These are phyloP conservation scores for Callionymus lyra DNA, from an alignment of 2,113 vertebrate genomes.

Conservation along the genomic window DNA sequence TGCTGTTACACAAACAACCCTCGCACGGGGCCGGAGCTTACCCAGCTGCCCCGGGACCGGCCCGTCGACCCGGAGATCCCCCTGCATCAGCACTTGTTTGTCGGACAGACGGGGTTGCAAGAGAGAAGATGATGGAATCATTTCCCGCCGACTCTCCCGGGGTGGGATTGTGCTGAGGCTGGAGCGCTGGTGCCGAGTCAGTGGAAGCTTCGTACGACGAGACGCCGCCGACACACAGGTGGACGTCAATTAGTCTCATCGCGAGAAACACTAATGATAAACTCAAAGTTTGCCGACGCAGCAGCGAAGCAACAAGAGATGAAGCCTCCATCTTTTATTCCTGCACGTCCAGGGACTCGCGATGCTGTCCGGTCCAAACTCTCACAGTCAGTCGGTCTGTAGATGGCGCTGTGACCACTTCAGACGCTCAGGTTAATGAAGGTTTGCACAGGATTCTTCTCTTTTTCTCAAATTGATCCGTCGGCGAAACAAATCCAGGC, in stretches of 20 bases:
- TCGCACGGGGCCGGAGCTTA: conserved; percentile 20
- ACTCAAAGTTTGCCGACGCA: conserved; percentile 37
- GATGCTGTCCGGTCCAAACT: too few species aligned
- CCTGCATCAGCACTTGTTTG: neutral
- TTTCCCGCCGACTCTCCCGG: conserved; percentile 40
- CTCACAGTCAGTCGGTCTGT: too few species aligned
- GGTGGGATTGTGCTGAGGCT: conserved; percentile 56
- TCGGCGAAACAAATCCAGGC: too few species aligned
- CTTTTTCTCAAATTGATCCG: too few species aligned
- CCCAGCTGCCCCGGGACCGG: conserved; percentile 25
- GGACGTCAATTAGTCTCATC: conserved; percentile 65
- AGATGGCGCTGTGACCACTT: too few species aligned
- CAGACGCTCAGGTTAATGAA: too few species aligned
- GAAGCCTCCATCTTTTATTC: too few species aligned
- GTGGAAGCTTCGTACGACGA: conserved; percentile 54
- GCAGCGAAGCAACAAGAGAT: conserved; percentile 28
- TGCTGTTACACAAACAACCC: conserved; percentile 45
- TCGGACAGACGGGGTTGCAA: conserved; percentile 11
- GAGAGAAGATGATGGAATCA: conserved; percentile 52
- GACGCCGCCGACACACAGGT: conserved; percentile 42
- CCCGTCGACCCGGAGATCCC: neutral
- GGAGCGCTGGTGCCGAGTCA: conserved; percentile 52
- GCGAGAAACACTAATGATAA: conserved; percentile 59
- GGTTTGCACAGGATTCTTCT: too few species aligned
- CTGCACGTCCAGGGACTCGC: too few species aligned